Conservation (phyloP, 2,113 vertebrate genomes). For the Lichenostomus cassidix region DNA sequence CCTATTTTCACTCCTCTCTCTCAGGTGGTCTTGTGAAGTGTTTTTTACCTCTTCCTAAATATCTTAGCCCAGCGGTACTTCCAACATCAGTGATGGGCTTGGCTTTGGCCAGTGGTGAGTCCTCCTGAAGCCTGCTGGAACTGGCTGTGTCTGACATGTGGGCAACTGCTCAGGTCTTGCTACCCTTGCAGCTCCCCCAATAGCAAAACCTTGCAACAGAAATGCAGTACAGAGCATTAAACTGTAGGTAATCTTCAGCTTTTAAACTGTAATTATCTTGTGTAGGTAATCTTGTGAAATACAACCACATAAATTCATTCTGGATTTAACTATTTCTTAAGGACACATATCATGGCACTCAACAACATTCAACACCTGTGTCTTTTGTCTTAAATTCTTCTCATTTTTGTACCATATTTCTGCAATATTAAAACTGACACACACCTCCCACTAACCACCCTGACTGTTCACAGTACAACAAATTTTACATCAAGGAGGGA, state of each 20-base stretch:
- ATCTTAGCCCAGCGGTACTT: not conserved
- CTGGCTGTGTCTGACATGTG: not conserved
- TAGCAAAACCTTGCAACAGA: not conserved
- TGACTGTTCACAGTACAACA: not conserved
- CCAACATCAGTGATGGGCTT: accelerated
- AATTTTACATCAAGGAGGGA: not conserved
- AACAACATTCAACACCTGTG: not conserved
- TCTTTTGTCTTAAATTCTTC: not conserved
- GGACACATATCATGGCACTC: not conserved
- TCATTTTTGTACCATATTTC: not conserved
- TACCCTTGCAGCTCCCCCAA: not conserved
- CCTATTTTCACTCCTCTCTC: not conserved
- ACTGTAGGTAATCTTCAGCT: not conserved
- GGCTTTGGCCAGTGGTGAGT: not conserved
- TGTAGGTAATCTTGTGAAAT: not conserved
- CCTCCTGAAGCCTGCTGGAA: not conserved
- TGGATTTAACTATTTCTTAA: not conserved
- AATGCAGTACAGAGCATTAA: not conserved
- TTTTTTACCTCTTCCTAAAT: not conserved
- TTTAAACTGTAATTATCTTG: too few species aligned
- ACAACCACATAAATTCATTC: not conserved
- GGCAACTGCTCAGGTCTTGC: not conserved
- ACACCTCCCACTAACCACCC: not conserved
- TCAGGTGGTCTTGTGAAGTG: not conserved
- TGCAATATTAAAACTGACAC: not conserved